Evolutionary conservation across 2,797 vertebrate genomes (phyloP), one percentile per base, ranked within the genome.

Genomic region (Buceros bicornis): DNA sequence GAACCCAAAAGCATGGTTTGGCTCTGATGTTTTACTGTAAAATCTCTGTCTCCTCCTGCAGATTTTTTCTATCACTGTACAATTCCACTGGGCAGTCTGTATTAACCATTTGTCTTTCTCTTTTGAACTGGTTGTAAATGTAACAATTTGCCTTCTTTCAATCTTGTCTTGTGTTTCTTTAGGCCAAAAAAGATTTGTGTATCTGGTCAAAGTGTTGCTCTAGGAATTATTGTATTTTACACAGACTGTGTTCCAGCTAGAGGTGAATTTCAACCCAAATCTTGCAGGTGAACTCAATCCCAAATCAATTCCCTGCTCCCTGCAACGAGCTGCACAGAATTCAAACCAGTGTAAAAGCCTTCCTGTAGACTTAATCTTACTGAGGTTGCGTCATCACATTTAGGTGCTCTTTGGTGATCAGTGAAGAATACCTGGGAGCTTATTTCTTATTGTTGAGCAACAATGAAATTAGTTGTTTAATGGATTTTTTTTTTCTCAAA

Each of bases 361-460:
- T 65, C 43, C 25, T 53, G 8, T 4, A 40, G 11, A 0, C 4
- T 17, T 53, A 3, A 1, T 20, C 10, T 61, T 48, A 2, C 2
- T 18, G 3, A 8, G 5, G 1, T 42, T 51, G 21, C 16, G 24
- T 0, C 0, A 1, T 17, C 3, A 1, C 0, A 0, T 62, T 45
- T 62, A 43, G n/a, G 13, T 73, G 16, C 0, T 77, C 4, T 29
- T 5, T 0, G 5, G 13, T 29, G 5, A 8, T n/a, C 0, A 6
- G 4, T 17, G 2, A 2, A 1, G 2, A 45, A 13, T 14, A 9
- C 2, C 19, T 37, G 2, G 26, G 15, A 45, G 3, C 2, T 24
- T 16, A 13, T n/a, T 53, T 67, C 8, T 61, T 72, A 13, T 4
- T 5, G 11, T 35, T 50, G 16, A 54, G 13, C 1, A 14, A 2